A percentile compares a stretch with the other conserved stretches of the same genome.
Evolutionary conservation across 2,888 invertebrate species (phyloP).

Genomic region (Sisyra terminalis): DNA sequence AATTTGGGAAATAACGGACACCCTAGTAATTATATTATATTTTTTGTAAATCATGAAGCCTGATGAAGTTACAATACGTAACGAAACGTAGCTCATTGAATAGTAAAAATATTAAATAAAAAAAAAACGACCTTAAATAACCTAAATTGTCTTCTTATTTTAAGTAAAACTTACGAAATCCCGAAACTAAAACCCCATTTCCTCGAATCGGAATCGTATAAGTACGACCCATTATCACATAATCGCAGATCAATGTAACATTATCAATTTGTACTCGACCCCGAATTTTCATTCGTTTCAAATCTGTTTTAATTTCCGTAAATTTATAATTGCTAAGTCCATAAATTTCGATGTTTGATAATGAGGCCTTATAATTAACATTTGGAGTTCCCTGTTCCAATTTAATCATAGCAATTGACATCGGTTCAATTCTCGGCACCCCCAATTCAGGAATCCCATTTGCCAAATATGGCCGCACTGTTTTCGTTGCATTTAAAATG

Average conservation of each 20-base stretch:
- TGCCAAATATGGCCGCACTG: constrained; percentile 31
- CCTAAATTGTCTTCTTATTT: too few relatives aligned
- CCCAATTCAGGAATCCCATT: constrained; percentile 39
- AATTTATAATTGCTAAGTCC: constrained; percentile 34
- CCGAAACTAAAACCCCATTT: constrained; percentile 36
- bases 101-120: too few relatives aligned
- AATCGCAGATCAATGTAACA: constrained; percentile 28
- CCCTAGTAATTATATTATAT: too few relatives aligned
- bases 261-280: constrained; percentile 21
- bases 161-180: constrained; percentile 32
- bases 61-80: too few relatives aligned
- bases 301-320: constrained; percentile 25
- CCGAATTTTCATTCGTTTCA: background rate
- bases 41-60: too few relatives aligned
- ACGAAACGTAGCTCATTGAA: too few relatives aligned
- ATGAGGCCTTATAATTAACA: constrained; percentile 36
- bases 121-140: too few relatives aligned
- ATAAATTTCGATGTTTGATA: constrained; percentile 29
- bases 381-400: constrained; percentile 36
- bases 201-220: constrained; percentile 40
- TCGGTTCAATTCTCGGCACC: constrained; percentile 40
- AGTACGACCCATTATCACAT: constrained; percentile 33
- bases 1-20: too few relatives aligned
- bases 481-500: constrained; percentile 23
- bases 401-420: constrained; percentile 37